Base-by-base conservation (phyloP, 1,140 invertebrate species). In the Wasmannia auropunctata region DNA sequence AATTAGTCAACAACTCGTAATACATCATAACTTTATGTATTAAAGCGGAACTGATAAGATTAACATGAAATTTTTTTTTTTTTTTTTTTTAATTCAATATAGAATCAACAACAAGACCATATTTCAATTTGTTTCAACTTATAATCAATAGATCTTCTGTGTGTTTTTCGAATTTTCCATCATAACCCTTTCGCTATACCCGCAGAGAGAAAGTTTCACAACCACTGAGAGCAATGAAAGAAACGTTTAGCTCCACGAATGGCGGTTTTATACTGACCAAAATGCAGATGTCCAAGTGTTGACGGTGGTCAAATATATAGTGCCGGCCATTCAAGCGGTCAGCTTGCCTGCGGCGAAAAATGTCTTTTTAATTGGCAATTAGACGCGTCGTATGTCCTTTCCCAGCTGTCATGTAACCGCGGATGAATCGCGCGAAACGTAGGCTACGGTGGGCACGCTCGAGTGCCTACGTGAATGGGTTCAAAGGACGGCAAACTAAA, bases 341-440 rank as follows among this genome's bases (percentile, higher is more conserved):
- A 86, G 63, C 76, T 65, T 67, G 69, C 86, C 86, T 31, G 70
- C 63, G 40, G 88, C 86, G 90, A 93, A 91, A 94, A 94, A 94
- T 94, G 92, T 94, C 91, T 93, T 93, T 94, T 95, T 95, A 95
- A 95, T 95, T 95, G 94, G 93, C 94, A 94, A 95, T 95, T 95
- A 94, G 94, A 90, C 89, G 90, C 92, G 90, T 93, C 85, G 90
- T 67, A 34, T 60, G 91, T 89, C 91, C 86, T 87, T 74, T 88
- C 88, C 92, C 94, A 94, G 93, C 93, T 94, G 94, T 91, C 89
- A 88, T 54, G 3, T 49, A 22, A n/a, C 51, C 77, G 63, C 62
- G 88, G 56, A 37, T 72, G 81, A 90, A 84, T 80, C 77, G 79
- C 75, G 58, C 11, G 62, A 75, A 16, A 10, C 49, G 16, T 54